Conservation (phyloP, 2,888 invertebrate genomes). For the Sphaerophoria taeniata region DNA sequence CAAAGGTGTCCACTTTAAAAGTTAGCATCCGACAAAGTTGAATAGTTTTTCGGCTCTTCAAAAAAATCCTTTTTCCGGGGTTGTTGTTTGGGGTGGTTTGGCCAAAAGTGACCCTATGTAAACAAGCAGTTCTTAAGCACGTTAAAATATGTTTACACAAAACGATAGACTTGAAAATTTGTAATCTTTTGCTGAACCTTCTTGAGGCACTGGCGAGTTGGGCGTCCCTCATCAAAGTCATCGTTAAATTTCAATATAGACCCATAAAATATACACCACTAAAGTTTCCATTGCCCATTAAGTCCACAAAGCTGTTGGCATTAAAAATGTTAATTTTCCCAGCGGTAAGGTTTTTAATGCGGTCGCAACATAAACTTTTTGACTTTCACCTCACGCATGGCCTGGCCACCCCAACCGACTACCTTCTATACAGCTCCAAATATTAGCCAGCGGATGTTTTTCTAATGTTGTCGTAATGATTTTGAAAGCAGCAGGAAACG, state of each 20-base stretch:
- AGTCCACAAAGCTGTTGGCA: slow-evolving; percentile 50
- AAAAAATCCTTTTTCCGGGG: too few species aligned
- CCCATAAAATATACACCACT: slow-evolving; percentile 50
- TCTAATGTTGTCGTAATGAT: slow-evolving; percentile 45
- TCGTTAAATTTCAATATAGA: slow-evolving; percentile 63
- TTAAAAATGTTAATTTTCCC: slow-evolving; percentile 62
- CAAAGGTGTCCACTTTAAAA: too few species aligned
- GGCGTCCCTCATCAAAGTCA: not conserved
- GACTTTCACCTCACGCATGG: slow-evolving; percentile 57
- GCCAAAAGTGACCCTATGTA: not conserved
- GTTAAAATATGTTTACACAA: slow-evolving; percentile 7
- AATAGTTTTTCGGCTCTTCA: too few species aligned
- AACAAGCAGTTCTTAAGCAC: slow-evolving; percentile 3
- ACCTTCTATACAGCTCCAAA: not conserved
- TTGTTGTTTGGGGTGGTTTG: too few species aligned
- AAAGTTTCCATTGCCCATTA: slow-evolving; percentile 54
- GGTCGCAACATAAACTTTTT: slow-evolving; percentile 10
- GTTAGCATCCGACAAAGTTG: too few species aligned
- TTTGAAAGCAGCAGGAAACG: slow-evolving; percentile 1
- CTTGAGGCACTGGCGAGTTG: not conserved
- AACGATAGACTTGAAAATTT: slow-evolving; percentile 9
- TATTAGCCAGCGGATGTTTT: slow-evolving; percentile 58
- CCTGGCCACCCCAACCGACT: too few species aligned
- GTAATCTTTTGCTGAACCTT: slow-evolving; percentile 9
- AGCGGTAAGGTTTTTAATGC: not conserved